Percentiles rank a stretch among this genome's conserved stretches.
Evolutionary conservation across 2,113 vertebrate genomes (phyloP).

Genomic region (Stegostoma tigrinum): DNA sequence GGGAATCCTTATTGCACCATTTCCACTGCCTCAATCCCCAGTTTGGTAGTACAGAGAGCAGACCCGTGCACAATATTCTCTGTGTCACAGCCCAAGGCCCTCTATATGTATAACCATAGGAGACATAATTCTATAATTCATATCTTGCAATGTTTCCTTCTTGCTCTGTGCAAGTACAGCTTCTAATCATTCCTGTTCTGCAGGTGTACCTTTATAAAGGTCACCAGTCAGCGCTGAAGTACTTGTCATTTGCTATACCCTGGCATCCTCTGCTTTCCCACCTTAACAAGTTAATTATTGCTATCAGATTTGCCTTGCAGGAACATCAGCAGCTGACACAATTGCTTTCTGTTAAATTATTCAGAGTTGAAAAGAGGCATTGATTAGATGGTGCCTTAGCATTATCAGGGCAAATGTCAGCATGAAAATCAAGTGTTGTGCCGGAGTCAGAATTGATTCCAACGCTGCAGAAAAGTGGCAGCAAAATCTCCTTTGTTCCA

Average conservation of each 20-base stretch:
- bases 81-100: background rate
- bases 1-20: background rate
- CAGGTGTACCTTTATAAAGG: background rate
- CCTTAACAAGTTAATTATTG: constrained; percentile 3
- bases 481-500: background rate
- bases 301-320: constrained; percentile 15
- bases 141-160: background rate
- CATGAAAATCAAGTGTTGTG: background rate
- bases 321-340: background rate
- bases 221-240: background rate
- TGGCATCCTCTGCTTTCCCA: background rate
- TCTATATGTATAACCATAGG: background rate
- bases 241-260: background rate
- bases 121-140: background rate
- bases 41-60: background rate
- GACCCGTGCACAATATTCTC: background rate
- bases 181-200: background rate
- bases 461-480: background rate
- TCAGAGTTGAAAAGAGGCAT: constrained; percentile 4
- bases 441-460: background rate
- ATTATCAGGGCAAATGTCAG: background rate
- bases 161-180: background rate
- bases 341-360: background rate
- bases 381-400: background rate
- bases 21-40: background rate